A percentile compares a stretch with the other conserved stretches of the same genome.
These are phyloP conservation scores for Dendrolimus houi DNA, from an alignment of 2,888 invertebrate species.

Conservation along the genomic window DNA sequence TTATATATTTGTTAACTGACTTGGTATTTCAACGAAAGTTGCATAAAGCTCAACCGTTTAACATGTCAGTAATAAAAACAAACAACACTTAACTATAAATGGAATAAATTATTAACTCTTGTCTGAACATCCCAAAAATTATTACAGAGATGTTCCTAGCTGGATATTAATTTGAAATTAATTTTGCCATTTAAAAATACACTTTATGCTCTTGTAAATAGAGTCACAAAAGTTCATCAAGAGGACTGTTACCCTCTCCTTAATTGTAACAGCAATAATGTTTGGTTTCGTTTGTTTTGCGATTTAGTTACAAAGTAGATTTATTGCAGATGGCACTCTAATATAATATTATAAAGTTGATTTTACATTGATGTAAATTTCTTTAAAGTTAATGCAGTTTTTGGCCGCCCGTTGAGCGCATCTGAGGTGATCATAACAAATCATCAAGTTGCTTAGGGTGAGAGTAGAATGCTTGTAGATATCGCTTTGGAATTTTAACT, in stretches of 20 bases:
- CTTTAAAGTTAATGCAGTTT: slow-evolving; percentile 49
- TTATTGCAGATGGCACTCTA: slow-evolving; percentile 22
- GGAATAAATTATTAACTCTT: slow-evolving; percentile 65
- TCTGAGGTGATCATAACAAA: slow-evolving; percentile 66
- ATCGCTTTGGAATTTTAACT: slow-evolving; percentile 10
- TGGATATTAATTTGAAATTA: slow-evolving; percentile 43
- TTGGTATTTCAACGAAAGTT: background rate
- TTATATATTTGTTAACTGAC: too few relatives aligned
- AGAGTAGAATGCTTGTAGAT: slow-evolving; percentile 19
- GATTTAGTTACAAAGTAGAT: slow-evolving; percentile 30
- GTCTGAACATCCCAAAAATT: slow-evolving; percentile 57
- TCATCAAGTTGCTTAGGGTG: slow-evolving; percentile 44
- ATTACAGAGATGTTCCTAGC: slow-evolving; percentile 54
- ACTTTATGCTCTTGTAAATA: slow-evolving; percentile 16
- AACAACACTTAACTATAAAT: slow-evolving; percentile 33
- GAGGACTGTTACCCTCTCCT: slow-evolving; percentile 39
- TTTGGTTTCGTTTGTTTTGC: slow-evolving; percentile 67
- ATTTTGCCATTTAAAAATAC: slow-evolving; percentile 16
- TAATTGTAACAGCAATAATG: slow-evolving; percentile 62
- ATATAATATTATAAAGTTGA: slow-evolving; percentile 23
- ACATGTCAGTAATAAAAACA: slow-evolving; percentile 14
- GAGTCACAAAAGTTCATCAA: slow-evolving; percentile 13
- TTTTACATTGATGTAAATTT: slow-evolving; percentile 23
- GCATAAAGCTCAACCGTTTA: slow-evolving; percentile 10
- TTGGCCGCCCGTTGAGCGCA: slow-evolving; percentile 59